Conservation (phyloP, 2,888 invertebrate species). For the Aphidius colemani region DNA sequence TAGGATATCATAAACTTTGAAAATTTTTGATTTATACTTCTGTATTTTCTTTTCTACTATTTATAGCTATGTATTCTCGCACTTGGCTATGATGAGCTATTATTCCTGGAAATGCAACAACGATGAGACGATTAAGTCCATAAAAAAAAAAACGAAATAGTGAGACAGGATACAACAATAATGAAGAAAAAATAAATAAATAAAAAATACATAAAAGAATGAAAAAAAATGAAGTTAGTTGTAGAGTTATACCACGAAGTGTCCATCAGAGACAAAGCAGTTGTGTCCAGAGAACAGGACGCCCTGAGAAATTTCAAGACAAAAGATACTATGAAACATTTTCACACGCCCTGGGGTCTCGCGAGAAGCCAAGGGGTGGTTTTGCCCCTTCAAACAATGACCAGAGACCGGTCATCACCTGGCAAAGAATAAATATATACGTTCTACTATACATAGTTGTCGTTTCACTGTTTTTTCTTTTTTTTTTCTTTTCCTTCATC, state of each 20-base stretch:
- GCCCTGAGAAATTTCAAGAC: conserved; percentile 46
- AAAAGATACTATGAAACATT: conserved; percentile 40
- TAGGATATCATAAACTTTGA: conserved; percentile 15
- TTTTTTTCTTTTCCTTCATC: conserved; percentile 2
- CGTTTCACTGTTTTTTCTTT: conserved; percentile 29
- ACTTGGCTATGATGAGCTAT: conserved; percentile 7
- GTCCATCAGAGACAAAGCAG: conserved; percentile 10
- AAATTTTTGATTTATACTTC: conserved; percentile 13
- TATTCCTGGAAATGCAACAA: conserved; percentile 21
- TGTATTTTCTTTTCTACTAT: not conserved
- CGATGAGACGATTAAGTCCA: not conserved
- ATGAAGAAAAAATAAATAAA: no score
- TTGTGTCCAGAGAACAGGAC: conserved; percentile 33
- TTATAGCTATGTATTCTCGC: not conserved
- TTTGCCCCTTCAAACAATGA: conserved; percentile 38
- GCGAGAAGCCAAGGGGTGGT: conserved; percentile 23
- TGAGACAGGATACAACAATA: not conserved
- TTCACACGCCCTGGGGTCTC: conserved; percentile 48
- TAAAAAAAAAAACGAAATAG: not conserved
- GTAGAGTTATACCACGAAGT: conserved; percentile 8
- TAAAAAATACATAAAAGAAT: not conserved
- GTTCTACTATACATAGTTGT: conserved; percentile 25
- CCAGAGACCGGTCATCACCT: conserved; percentile 52
- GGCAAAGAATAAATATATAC: conserved; percentile 40
- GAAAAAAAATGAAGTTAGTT: not conserved